phyloP scores from a whole-genome alignment of 2,797 vertebrate species.

The Artibeus jamaicensis region DNA sequence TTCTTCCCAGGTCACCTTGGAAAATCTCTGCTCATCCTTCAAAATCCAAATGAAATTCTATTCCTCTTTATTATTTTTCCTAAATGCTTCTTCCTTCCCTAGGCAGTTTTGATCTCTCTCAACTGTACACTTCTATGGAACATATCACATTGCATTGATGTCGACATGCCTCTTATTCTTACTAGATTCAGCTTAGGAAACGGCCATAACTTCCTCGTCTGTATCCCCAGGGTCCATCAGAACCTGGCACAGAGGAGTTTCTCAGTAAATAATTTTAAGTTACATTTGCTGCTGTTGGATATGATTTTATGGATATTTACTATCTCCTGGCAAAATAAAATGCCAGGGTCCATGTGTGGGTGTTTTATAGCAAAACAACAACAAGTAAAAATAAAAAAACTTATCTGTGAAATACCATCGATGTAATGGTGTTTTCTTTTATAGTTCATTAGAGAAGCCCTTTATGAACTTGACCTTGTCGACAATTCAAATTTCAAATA shows the following conservation, averaged over 20 bases:
- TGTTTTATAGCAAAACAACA: background rate
- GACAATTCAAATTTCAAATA: background rate
- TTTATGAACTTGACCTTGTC: background rate
- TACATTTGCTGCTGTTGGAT: background rate
- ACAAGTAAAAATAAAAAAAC: background rate
- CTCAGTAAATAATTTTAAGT: conserved; percentile 33
- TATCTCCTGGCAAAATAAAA: conserved; percentile 17
- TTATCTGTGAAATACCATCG: background rate
- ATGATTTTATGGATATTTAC: conserved; percentile 5
- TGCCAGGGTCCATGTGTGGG: background rate
- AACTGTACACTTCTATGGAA: background rate
- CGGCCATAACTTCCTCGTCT: background rate
- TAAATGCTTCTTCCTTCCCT: background rate
- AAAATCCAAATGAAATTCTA: background rate
- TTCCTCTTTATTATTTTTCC: background rate
- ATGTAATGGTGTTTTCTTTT: background rate
- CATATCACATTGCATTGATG: background rate
- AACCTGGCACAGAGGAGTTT: background rate
- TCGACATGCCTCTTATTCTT: background rate
- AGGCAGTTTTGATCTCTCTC: background rate
- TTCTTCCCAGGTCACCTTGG: background rate
- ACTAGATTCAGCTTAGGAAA: background rate
- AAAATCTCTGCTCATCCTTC: background rate
- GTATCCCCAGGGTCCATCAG: background rate
- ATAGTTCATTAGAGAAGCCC: background rate